Evolutionary conservation across 2,888 invertebrate species (phyloP), one percentile per base, ranked within the genome.

Genomic region (Meganola albula): DNA sequence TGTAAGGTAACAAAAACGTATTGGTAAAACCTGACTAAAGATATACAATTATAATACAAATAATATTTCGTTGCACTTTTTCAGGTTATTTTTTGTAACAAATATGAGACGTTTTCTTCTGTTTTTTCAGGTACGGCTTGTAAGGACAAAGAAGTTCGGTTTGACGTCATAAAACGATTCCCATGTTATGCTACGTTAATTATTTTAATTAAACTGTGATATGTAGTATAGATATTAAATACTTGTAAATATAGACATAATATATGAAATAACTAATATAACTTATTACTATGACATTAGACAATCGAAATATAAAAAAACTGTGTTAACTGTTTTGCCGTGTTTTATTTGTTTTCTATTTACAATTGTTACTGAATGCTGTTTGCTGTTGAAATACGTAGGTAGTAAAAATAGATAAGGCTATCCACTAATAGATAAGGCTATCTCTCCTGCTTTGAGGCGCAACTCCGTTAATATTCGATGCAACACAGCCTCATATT

Each of bases 251-350:
- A 74, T 75, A 72, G 75, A 74, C 61, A 74, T 52, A 40, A 44
- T 37, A 54, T 51, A 52, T 28, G 12, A 8, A 49, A 59, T 57
- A 59, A 63, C 48, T 40, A 43, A 40, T 51, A 48, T 74, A 74
- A 74, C 59, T 74, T 78, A 76, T 74, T 74, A 46, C 59, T 60
- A 47, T 63, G 63, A 66, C 49, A 58, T 46, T 65, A 66, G 57
- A 52, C 18, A 46, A 71, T 61, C 52, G 57, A 64, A 73, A 65
- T 59, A 69, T 62, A 65, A 63, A 59, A 63, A 61, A 60, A 62
- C 58, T 64, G 66, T 61, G 66, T 75, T 71, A 65, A 65, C 40
- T 61, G 62, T 67, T 69, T 41, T 34, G 33, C 24, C 40, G 31
- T 45, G 48, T 56, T 63, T 60, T 43, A 46, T 52, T 56, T 46